These are phyloP conservation scores for Fukomys damarensis DNA, from an alignment of 2,113 vertebrate species.

Conservation along the genomic window DNA sequence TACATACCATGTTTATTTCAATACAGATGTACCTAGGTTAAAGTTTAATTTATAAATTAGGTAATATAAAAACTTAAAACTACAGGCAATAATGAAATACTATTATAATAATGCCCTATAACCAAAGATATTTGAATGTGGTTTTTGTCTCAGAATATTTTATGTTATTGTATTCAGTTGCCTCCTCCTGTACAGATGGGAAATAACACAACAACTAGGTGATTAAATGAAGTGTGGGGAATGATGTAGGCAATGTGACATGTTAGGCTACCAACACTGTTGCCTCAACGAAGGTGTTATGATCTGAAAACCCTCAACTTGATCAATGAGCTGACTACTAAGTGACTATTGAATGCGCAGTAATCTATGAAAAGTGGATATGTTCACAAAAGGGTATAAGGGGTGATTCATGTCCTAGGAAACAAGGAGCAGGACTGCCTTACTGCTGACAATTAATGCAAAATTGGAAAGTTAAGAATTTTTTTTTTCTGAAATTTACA, in stretches of 20 bases:
- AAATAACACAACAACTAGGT: not conserved
- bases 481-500: not conserved
- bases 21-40: not conserved
- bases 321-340: too few relatives aligned
- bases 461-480: not conserved
- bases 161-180: not conserved
- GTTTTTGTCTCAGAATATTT: not conserved
- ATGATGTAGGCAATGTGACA: not conserved
- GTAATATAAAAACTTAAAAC: not conserved
- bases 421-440: too few relatives aligned
- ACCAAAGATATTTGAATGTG: not conserved
- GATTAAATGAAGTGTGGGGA: not conserved
- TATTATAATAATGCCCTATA: not conserved
- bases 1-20: not conserved
- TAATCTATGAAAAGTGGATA: too few relatives aligned
- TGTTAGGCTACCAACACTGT: not conserved
- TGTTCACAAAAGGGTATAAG: too few relatives aligned
- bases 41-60: not conserved
- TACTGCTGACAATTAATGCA: not conserved
- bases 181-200: not conserved
- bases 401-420: too few relatives aligned
- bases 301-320: too few relatives aligned
- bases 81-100: not conserved
- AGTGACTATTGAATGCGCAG: too few relatives aligned
- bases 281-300: too few relatives aligned